phyloP scores from a whole-genome alignment of 2,113 vertebrate species.

The Petroica traversi region DNA sequence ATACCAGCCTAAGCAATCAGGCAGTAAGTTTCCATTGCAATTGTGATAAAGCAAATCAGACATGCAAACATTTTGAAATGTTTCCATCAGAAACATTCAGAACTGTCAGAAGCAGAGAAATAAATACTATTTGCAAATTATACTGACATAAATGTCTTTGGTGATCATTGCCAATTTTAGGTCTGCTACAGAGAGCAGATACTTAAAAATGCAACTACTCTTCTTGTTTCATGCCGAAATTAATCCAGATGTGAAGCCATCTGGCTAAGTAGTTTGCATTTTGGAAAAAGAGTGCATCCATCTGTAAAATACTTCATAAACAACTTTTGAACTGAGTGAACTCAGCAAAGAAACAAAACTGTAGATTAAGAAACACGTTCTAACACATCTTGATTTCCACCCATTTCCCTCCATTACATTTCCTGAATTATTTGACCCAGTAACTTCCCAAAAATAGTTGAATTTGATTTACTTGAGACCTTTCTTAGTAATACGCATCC shows the following conservation, averaged over 20 bases:
- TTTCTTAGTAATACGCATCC: neutral
- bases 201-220: slow-evolving; percentile 28
- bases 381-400: neutral
- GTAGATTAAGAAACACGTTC: neutral
- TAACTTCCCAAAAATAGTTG: neutral
- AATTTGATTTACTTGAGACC: neutral
- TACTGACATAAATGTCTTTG: neutral
- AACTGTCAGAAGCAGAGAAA: slow-evolving; percentile 18
- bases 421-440: neutral
- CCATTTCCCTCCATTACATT: neutral
- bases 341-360: neutral
- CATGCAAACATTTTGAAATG: neutral
- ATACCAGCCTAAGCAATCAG: neutral
- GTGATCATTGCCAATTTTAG: neutral
- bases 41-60: neutral
- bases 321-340: neutral
- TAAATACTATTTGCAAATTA: neutral
- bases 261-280: slow-evolving; percentile 34
- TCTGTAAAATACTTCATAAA: slow-evolving; percentile 31
- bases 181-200: neutral
- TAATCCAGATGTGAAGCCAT: slow-evolving; percentile 57
- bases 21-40: slow-evolving; percentile 48
- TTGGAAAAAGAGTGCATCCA: neutral
- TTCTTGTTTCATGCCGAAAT: neutral
- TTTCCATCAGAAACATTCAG: neutral